A percentile compares a stretch with the other conserved stretches of the same genome.
Evolutionary conservation across 2,797 vertebrate genomes (phyloP).

Genomic region (Coendou prehensilis): DNA sequence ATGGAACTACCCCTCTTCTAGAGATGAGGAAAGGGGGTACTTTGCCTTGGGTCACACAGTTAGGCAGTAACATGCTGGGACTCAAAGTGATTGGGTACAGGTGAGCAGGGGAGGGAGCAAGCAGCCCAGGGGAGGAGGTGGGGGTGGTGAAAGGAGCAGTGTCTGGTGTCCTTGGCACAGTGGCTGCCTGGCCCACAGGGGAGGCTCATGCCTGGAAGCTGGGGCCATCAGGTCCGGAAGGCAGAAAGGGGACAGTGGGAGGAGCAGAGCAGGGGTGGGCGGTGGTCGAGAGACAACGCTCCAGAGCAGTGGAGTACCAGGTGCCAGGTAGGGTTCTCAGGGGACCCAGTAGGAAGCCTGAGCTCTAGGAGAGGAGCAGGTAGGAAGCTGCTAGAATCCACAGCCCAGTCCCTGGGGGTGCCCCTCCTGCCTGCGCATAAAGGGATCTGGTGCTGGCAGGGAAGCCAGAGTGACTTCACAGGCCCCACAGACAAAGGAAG

Average conservation of each 20-base stretch:
- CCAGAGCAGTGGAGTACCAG: conserved; percentile 19
- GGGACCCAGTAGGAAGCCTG: conserved; percentile 50
- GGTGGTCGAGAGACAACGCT: neutral
- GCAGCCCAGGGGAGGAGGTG: neutral
- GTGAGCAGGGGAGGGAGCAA: neutral
- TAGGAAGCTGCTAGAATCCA: conserved; percentile 70
- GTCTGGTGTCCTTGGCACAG: conserved; percentile 58
- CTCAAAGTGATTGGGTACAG: conserved; percentile 2
- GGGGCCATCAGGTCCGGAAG: neutral
- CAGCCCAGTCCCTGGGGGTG: conserved; percentile 49
- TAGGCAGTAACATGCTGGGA: neutral
- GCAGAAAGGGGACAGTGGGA: neutral
- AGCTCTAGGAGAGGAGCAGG: neutral
- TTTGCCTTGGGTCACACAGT: neutral
- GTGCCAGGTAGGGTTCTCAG: conserved; percentile 53
- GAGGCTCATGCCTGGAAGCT: neutral
- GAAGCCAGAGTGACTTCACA: conserved; percentile 70
- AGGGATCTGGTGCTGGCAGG: conserved; percentile 63
- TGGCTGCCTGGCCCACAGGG: conserved; percentile 1
- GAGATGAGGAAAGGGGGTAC: neutral
- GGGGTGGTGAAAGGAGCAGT: neutral
- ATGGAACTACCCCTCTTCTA: neutral
- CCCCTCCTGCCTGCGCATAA: conserved; percentile 63
- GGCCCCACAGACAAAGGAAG: conserved; percentile 71
- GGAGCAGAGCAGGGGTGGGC: neutral